Evolutionary conservation across 2,113 vertebrate genomes (phyloP).

Genomic region (Albula goreensis): DNA sequence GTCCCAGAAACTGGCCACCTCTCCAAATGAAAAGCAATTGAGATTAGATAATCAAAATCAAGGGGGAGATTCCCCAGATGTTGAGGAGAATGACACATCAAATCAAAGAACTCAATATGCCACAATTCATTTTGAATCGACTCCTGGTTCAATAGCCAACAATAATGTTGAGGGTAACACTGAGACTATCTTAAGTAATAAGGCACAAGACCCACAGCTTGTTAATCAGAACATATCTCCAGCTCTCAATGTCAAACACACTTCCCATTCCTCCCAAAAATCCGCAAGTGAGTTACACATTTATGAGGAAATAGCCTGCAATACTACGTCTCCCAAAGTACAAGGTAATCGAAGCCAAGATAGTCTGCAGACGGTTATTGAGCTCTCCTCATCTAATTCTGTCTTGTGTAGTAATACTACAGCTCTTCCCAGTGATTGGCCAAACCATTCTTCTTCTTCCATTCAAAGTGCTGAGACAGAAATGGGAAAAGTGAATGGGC

Average conservation of each 20-base stretch:
- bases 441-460: background rate
- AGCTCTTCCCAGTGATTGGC: constrained; percentile 1
- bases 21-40: background rate
- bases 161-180: constrained; percentile 7
- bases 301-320: constrained; percentile 32
- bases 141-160: background rate
- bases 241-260: constrained; percentile 2
- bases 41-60: background rate
- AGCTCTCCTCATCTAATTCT: constrained; percentile 14
- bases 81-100: background rate
- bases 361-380: constrained; percentile 18
- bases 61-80: background rate
- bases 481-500: background rate
- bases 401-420: background rate
- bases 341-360: constrained; percentile 19
- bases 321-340: background rate
- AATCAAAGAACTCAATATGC: constrained; percentile 22
- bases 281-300: constrained; percentile 27
- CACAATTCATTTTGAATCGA: constrained; percentile 18
- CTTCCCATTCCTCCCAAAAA: background rate
- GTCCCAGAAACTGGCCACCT: constrained; percentile 10
- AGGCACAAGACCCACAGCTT: constrained; percentile 10
- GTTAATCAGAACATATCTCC: background rate
- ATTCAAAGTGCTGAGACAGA: background rate
- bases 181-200: constrained; percentile 8